These are phyloP conservation scores for Cantharis rufa DNA, from an alignment of 2,888 invertebrate species.

Conservation along the genomic window DNA sequence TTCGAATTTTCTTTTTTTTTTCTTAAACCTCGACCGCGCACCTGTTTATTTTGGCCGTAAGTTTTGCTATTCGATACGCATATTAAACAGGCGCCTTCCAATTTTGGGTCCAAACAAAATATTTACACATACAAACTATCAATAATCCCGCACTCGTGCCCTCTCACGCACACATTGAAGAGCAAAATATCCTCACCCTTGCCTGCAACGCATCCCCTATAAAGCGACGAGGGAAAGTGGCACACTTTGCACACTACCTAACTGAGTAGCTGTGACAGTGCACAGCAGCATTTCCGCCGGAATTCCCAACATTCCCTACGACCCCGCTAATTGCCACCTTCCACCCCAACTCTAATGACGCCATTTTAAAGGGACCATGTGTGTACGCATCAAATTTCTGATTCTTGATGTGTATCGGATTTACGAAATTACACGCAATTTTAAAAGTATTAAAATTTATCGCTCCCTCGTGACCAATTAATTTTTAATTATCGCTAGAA, in stretches of 20 bases:
- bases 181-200: conserved; percentile 14
- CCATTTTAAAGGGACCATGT: conserved; percentile 34
- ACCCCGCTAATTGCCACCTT: conserved; percentile 58
- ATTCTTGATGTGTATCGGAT: conserved; percentile 41
- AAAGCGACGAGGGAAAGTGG: conserved; percentile 60
- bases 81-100: conserved; percentile 16
- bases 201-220: conserved; percentile 33
- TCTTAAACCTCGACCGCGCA: conserved; percentile 1
- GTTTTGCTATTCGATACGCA: neutral
- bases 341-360: conserved; percentile 45
- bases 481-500: conserved; percentile 32
- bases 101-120: conserved; percentile 22
- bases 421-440: conserved; percentile 28
- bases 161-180: conserved; percentile 8
- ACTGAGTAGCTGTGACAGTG: conserved; percentile 57
- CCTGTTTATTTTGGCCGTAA: conserved; percentile 10
- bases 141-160: conserved; percentile 19
- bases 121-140: conserved; percentile 32
- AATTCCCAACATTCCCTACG: conserved; percentile 53
- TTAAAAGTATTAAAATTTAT: conserved; percentile 33
- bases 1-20: neutral
- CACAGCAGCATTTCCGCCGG: conserved; percentile 47
- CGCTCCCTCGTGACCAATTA: conserved; percentile 37
- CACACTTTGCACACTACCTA: conserved; percentile 58
- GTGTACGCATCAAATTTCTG: conserved; percentile 40